Evolutionary conservation across 2,888 invertebrate genomes (phyloP), one percentile per base, ranked within the genome.

Genomic region (Zaprionus obscuricornis): DNA sequence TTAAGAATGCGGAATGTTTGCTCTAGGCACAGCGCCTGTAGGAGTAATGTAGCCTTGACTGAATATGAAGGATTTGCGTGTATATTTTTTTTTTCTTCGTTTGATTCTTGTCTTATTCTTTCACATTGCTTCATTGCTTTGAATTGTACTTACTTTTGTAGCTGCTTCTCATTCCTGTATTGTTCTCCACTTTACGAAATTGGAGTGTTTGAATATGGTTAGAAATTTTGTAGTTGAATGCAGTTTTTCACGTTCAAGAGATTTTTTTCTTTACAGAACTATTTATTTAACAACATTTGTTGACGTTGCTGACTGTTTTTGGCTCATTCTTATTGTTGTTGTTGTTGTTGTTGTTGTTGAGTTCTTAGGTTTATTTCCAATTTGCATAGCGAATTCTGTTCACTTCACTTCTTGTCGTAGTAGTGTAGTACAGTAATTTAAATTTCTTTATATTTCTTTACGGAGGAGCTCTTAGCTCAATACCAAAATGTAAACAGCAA

Each of bases 351-450:
- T 33, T 40, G 46, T 37, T 56, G 39, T 54, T 36, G 62, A n/a
- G n/a, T 29, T 29, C 29, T 10, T 24, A 6, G 4, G 67, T 52
- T 46, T 69, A 65, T 66, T 50, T 72, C 51, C 55, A 47, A 66
- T 72, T 72, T 70, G 57, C 68, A 67, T 72, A 67, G n/a, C n/a
- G n/a, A n/a, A n/a, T n/a, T n/a, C n/a, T n/a, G n/a, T n/a, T n/a
- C 52, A 57, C 33, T 74, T 49, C 54, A 26, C 55, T 3, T 49
- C 31, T 34, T 42, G 31, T 34, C 56, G 65, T 74, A 74, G 75
- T 74, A 67, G 72, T 75, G 65, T 74, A 74, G 75, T 74, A 67
- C 68, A 76, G 65, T 55, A 75, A 68, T 75, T 75, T 60, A 71
- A 64, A 64, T 58, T 66, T 54, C 55, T 65, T 47, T 17, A 47